Evolutionary conservation across 2,113 vertebrate genomes (phyloP).

Genomic region (Cyphomyrus discorhynchus): DNA sequence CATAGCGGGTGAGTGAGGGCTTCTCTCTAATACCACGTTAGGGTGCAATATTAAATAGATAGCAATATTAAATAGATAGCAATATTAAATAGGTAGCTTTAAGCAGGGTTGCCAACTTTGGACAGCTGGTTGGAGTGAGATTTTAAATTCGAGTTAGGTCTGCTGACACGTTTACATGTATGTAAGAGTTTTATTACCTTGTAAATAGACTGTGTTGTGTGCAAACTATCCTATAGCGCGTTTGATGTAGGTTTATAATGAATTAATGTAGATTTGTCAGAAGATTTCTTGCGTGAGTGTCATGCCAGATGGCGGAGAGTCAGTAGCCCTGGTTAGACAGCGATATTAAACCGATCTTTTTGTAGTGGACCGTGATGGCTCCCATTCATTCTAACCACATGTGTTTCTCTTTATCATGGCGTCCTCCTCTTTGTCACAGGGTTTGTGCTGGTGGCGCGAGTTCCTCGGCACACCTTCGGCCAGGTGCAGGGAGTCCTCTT

Average conservation of each 20-base stretch:
- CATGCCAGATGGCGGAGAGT: not conserved
- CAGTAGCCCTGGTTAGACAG: not conserved
- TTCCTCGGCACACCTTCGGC: slow-evolving; percentile 73
- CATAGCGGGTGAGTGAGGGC: slow-evolving; percentile 61
- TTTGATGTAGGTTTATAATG: not conserved
- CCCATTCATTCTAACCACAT: not conserved
- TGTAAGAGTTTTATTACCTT: not conserved
- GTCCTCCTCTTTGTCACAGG: slow-evolving; percentile 48
- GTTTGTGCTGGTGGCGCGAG: slow-evolving; percentile 61
- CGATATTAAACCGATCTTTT: not conserved
- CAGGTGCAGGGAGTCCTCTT: slow-evolving; percentile 80
- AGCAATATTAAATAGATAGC: not conserved
- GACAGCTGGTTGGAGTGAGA: not conserved
- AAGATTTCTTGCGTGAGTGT: not conserved
- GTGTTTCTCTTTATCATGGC: not conserved
- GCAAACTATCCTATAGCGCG: not conserved
- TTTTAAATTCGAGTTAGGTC: not conserved
- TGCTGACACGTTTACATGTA: not conserved
- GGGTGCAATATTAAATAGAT: not conserved
- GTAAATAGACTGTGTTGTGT: not conserved
- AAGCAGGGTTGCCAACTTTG: not conserved
- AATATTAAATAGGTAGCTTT: too few relatives aligned
- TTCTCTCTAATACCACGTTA: not conserved
- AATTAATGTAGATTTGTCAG: not conserved
- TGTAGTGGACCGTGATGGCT: not conserved